A percentile compares a stretch with the other conserved stretches of the same genome.
Evolutionary conservation across 2,888 invertebrate species (phyloP).

Genomic region (Pristionchus maxplancki): DNA sequence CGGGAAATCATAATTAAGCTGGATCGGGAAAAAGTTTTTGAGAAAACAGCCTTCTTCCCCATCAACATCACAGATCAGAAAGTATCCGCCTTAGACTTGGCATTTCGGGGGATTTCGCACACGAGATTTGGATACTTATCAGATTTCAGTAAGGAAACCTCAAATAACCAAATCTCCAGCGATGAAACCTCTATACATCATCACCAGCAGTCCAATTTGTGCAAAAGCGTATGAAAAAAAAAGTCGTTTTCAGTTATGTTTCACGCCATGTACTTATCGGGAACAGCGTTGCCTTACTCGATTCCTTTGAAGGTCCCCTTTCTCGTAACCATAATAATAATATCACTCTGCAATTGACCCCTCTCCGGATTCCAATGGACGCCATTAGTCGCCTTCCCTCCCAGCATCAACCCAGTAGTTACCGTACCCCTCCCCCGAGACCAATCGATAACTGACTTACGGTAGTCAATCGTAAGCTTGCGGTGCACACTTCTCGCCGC

Average conservation of each 20-base stretch:
- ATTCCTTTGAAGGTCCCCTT: too few species aligned
- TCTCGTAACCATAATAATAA: too few species aligned
- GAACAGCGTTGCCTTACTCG: too few species aligned
- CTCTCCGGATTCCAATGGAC: too few species aligned
- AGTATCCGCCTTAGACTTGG: neutral
- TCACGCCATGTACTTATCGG: neutral
- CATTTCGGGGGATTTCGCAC: neutral
- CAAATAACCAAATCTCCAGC: neutral
- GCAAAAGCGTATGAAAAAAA: neutral
- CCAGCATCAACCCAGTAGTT: too few species aligned
- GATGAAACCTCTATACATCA: neutral
- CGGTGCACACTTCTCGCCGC: slow-evolving; percentile 51
- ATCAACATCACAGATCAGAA: neutral
- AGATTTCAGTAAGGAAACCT: neutral
- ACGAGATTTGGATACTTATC: neutral
- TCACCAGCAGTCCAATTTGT: neutral
- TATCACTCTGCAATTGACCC: too few species aligned
- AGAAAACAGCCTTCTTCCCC: neutral
- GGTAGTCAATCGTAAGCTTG: slow-evolving; percentile 42
- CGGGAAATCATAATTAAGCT: neutral
- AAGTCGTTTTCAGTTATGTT: neutral
- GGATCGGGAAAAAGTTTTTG: neutral
- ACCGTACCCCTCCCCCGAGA: too few species aligned
- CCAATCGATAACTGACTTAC: neutral
- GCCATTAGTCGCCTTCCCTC: too few species aligned